A percentile compares a stretch with the other conserved stretches of the same genome.
Conservation (phyloP, 2,888 invertebrate species). For the Acleris sparsana region DNA sequence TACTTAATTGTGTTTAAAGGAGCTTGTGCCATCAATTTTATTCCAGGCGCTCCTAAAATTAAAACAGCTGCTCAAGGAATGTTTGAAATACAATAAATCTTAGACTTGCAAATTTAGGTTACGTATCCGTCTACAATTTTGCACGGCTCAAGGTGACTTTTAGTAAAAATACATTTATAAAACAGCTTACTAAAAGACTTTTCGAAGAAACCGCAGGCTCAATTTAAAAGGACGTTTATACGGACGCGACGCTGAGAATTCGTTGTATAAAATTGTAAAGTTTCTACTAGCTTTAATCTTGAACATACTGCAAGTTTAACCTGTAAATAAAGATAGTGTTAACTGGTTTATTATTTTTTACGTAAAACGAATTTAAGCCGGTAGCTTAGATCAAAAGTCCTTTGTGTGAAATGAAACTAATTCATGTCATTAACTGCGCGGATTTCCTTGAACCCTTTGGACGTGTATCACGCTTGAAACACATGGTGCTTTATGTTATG, state of each 20-base stretch:
- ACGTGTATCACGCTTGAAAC: conserved; percentile 53
- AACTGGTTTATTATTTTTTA: not conserved
- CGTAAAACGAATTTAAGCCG: conserved; percentile 8
- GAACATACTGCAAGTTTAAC: not conserved
- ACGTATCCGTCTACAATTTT: too few species aligned
- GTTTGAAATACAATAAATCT: not conserved
- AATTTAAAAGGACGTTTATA: too few species aligned
- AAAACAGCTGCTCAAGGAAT: not conserved
- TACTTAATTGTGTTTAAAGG: too few species aligned
- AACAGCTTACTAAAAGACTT: too few species aligned
- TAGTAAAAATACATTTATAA: too few species aligned
- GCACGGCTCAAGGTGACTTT: too few species aligned
- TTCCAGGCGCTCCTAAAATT: not conserved
- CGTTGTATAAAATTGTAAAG: too few species aligned
- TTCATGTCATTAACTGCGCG: conserved; percentile 47
- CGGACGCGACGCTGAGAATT: too few species aligned
- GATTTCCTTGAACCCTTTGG: conserved; percentile 52
- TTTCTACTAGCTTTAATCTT: too few species aligned
- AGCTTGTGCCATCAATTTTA: not conserved
- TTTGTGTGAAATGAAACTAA: conserved; percentile 46
- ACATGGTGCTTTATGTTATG: conserved; percentile 56
- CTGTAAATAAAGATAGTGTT: conserved; percentile 4
- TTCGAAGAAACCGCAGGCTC: too few species aligned
- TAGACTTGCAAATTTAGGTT: too few species aligned
- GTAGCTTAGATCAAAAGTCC: conserved; percentile 13